Evolutionary conservation across 1,140 invertebrate species (phyloP).

Genomic region (Chrysomallon squamiferum): DNA sequence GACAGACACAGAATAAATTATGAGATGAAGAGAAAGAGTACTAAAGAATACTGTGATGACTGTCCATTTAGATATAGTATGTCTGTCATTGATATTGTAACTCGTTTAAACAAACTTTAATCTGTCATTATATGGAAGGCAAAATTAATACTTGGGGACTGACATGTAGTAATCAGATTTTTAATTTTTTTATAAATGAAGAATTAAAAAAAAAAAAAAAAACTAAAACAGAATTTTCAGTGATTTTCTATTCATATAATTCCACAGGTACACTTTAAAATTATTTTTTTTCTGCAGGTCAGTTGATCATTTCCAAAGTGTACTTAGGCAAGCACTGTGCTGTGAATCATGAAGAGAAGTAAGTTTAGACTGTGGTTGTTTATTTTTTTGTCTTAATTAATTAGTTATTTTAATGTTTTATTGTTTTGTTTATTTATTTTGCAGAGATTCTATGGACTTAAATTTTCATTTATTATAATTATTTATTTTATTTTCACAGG

Average conservation of each 20-base stretch:
- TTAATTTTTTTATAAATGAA: too few species aligned
- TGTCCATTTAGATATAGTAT: slow-evolving; percentile 59
- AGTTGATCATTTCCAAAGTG: slow-evolving; percentile 56
- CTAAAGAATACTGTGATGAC: slow-evolving; percentile 30
- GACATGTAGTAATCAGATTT: too few species aligned
- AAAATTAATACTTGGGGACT: too few species aligned
- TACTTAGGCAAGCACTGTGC: slow-evolving; percentile 54
- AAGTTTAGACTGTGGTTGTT: slow-evolving; percentile 25
- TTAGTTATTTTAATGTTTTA: not conserved
- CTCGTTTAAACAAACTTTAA: too few species aligned
- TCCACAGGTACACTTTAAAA: too few species aligned
- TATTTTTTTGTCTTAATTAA: too few species aligned
- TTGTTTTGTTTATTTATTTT: not conserved
- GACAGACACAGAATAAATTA: slow-evolving; percentile 53
- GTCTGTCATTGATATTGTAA: too few species aligned
- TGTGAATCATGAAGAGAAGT: slow-evolving; percentile 44
- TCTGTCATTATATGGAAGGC: too few species aligned
- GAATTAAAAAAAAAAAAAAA: too few species aligned
- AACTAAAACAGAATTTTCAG: too few species aligned
- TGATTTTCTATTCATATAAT: too few species aligned
- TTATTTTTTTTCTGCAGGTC: slow-evolving; percentile 43
- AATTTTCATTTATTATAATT: not conserved
- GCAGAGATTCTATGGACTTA: not conserved
- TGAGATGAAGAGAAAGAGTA: slow-evolving; percentile 31
- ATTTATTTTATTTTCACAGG: slow-evolving; percentile 19